Evolutionary conservation across 2,888 invertebrate genomes (phyloP).

Genomic region (Lithophane leautieri): DNA sequence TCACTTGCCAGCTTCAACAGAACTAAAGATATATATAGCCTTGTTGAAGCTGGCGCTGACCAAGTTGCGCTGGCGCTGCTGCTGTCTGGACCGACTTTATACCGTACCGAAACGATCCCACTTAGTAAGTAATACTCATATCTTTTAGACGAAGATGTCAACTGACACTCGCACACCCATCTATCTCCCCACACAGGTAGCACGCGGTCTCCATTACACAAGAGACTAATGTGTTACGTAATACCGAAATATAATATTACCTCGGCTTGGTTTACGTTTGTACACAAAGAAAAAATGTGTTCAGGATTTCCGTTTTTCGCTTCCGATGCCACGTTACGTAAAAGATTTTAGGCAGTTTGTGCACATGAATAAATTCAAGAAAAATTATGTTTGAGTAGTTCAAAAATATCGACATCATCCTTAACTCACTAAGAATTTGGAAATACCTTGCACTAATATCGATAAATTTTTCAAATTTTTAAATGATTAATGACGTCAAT

Average conservation of each 20-base stretch:
- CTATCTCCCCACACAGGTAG: constrained; percentile 39
- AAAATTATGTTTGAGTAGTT: constrained; percentile 7
- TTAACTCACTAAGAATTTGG: not conserved
- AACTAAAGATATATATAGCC: no score
- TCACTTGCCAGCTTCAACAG: no score
- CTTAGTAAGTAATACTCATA: not conserved
- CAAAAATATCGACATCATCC: not conserved
- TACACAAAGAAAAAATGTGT: constrained; percentile 41
- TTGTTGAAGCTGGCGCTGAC: no score
- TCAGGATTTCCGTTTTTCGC: constrained; percentile 34
- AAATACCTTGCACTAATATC: not conserved
- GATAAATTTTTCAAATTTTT: not conserved
- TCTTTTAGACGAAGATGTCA: constrained; percentile 8
- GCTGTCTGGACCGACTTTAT: no score
- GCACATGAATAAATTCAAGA: constrained; percentile 10
- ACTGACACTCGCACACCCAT: constrained; percentile 12
- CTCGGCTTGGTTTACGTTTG: constrained; percentile 3
- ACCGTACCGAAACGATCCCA: not conserved
- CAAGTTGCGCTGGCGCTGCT: no score
- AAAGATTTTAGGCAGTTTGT: constrained; percentile 33
- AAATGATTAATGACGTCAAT: not conserved
- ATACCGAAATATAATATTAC: constrained; percentile 41
- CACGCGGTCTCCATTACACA: constrained; percentile 46
- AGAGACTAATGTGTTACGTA: constrained; percentile 30
- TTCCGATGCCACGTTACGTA: constrained; percentile 19